Base-by-base conservation (phyloP, 2,113 vertebrate genomes). In the Nannobrachium achirus region DNA sequence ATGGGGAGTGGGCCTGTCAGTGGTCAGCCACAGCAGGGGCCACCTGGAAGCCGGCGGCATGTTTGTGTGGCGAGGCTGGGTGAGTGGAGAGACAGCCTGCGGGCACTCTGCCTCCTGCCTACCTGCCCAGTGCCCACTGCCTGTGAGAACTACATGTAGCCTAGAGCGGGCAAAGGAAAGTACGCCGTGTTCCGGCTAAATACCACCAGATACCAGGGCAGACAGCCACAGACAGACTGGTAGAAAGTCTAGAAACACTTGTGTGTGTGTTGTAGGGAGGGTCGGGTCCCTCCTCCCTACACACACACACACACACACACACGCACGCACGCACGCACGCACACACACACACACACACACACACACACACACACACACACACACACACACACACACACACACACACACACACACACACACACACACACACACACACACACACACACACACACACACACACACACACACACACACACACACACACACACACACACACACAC, bases 21-120 rank as follows among this genome's bases (percentile, higher is more conserved):
- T 77, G 74, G 73, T 79, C 15, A 48, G 69, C 63, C 70, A 16
- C 55, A 10, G 25, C 25, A 33, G 25, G 42, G 71, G 65, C 72
- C 79, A 81, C 68, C 73, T 76, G 79, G 70, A 51, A 9, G 25
- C 25, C 20, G 15, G 48, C 49, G 56, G 48, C 49, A 58, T 66
- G 44, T 56, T 39, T 56, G 13, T 56, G 55, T 56, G 55, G 33
- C 2, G 55, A 3, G 14, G n/a, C 45, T 14, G 50, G 3, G 18
- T 14, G 39, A 38, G 52, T 33, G 60, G 53, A 66, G 55, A 1
- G n/a, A 40, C 50, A 66, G 50, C 72, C 52, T 62, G 19, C 44
- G 25, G 50, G 61, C 44, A 33, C 25, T 25, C 45, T 25, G 56
- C 20, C 1, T 45, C 18, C 67, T 39, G 57, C 61, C 56, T 50